These are phyloP conservation scores for Zaprionus kolodkinae DNA, from an alignment of 1,140 invertebrate genomes.

Conservation along the genomic window DNA sequence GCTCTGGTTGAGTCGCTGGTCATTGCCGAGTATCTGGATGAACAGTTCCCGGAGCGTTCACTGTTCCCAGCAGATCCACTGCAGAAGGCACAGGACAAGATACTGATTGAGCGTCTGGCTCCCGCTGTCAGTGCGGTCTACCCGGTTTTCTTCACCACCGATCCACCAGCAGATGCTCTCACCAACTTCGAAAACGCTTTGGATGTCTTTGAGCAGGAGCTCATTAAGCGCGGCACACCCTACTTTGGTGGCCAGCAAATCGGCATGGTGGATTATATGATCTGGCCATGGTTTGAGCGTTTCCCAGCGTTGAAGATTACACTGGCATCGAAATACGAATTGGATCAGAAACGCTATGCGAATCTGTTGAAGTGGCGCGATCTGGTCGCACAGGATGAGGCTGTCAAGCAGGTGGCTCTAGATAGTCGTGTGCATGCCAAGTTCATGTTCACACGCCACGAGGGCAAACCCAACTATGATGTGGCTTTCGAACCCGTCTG, in stretches of 20 bases:
- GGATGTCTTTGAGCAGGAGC: slow-evolving; percentile 88
- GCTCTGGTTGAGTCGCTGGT: slow-evolving; percentile 93
- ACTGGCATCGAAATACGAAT: slow-evolving; percentile 56
- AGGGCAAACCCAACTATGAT: slow-evolving; percentile 89
- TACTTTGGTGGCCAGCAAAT: slow-evolving; percentile 89
- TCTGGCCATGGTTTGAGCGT: slow-evolving; percentile 95
- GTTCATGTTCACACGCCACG: slow-evolving; percentile 88
- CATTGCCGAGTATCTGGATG: slow-evolving; percentile 93
- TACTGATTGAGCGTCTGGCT: slow-evolving; percentile 89
- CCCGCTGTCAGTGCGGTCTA: slow-evolving; percentile 64
- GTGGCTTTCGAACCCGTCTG: slow-evolving; percentile 76
- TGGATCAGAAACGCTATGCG: slow-evolving; percentile 75
- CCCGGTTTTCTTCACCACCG: slow-evolving; percentile 62
- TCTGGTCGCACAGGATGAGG: slow-evolving; percentile 89
- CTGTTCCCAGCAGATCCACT: slow-evolving; percentile 90
- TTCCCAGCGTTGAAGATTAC: slow-evolving; percentile 66
- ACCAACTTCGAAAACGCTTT: slow-evolving; percentile 85
- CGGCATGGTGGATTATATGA: slow-evolving; percentile 95
- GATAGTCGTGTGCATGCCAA: slow-evolving; percentile 89
- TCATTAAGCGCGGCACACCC: slow-evolving; percentile 85
- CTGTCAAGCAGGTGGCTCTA: slow-evolving; percentile 88
- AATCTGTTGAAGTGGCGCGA: slow-evolving; percentile 86
- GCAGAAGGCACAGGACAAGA: slow-evolving; percentile 90
- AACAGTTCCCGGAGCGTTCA: slow-evolving; percentile 88
- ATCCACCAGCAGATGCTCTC: slow-evolving; percentile 63